Conservation (phyloP, 1,140 invertebrate species). For the Sinonovacula constricta region DNA sequence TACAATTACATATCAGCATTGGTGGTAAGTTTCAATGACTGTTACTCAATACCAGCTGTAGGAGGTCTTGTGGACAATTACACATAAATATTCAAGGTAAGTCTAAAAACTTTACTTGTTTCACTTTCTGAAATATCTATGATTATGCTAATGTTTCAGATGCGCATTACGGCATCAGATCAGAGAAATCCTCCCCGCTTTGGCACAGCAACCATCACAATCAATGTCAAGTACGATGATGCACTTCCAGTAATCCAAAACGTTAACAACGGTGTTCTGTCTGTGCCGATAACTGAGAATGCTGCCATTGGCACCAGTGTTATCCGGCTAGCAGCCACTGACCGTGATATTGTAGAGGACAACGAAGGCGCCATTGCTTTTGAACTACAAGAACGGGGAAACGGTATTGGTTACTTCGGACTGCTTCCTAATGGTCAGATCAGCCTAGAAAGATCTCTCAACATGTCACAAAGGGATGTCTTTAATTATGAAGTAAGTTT, state of each 20-base stretch:
- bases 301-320: conserved; percentile 21
- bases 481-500: conserved; percentile 34
- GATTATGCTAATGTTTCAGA: conserved; percentile 49
- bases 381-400: conserved; percentile 1
- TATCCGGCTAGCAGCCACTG: conserved; percentile 5
- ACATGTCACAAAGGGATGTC: conserved; percentile 44
- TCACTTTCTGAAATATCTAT: background rate
- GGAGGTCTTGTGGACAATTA: background rate
- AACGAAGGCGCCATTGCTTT: conserved; percentile 11
- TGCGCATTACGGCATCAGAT: conserved; percentile 57
- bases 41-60: background rate
- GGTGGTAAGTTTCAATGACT: background rate
- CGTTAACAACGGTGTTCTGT: conserved; percentile 6
- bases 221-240: conserved; percentile 48
- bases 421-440: conserved; percentile 42
- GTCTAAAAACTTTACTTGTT: background rate
- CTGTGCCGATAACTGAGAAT: conserved; percentile 19
- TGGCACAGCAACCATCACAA: conserved; percentile 56
- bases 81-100: background rate
- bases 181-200: conserved; percentile 58
- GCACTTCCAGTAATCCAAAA: background rate
- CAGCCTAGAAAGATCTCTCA: conserved; percentile 34
- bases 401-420: conserved; percentile 44
- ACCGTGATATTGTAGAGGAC: conserved; percentile 32
- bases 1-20: background rate